These are phyloP conservation scores for Ceyx margarethae DNA, from an alignment of 2,113 vertebrate genomes.

Conservation along the genomic window DNA sequence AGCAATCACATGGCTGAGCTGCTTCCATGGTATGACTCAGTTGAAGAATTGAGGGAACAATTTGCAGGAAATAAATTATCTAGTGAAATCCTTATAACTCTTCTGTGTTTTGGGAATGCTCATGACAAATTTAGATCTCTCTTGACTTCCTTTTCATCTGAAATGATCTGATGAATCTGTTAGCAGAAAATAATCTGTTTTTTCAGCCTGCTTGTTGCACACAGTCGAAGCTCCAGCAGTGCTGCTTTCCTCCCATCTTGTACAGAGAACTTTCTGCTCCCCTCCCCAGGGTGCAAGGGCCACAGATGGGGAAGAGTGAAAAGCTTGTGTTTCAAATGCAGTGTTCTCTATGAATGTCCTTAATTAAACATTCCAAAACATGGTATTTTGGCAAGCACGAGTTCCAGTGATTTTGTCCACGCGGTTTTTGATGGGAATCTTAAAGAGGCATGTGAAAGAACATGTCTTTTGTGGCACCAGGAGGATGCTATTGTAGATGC, in stretches of 20 bases:
- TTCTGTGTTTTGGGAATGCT: background rate
- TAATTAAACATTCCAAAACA: background rate
- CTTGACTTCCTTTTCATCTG: background rate
- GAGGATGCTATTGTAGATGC: background rate
- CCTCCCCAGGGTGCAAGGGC: background rate
- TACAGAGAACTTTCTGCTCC: background rate
- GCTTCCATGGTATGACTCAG: too few species aligned
- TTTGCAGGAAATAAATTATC: background rate
- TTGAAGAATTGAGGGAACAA: background rate
- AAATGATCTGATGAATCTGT: background rate
- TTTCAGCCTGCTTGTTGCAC: background rate
- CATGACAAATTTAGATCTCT: background rate
- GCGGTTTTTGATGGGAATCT: background rate
- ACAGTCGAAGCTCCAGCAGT: accelerated
- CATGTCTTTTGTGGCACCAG: background rate
- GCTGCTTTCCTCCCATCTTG: background rate
- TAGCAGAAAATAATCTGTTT: background rate
- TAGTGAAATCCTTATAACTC: background rate
- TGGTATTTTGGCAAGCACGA: background rate
- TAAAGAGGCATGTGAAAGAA: background rate
- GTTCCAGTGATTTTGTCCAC: background rate
- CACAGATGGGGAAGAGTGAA: background rate
- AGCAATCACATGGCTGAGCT: too few species aligned
- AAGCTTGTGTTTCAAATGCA: background rate
- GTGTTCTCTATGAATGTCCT: background rate